Evolutionary conservation across 2,113 vertebrate genomes (phyloP).

Genomic region (Lycaon pictus): DNA sequence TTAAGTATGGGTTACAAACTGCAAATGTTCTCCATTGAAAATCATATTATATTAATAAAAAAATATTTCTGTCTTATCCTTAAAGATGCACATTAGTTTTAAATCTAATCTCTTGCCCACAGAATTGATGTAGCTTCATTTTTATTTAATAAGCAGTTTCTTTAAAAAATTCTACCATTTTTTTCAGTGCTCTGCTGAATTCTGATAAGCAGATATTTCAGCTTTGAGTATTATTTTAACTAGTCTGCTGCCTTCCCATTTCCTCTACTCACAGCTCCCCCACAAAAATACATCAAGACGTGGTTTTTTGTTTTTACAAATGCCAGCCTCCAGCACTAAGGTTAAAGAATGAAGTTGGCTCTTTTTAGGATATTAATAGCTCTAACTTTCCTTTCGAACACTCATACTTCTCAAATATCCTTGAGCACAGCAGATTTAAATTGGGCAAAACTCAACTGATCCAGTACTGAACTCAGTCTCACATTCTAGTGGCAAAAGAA

Average conservation of each 20-base stretch:
- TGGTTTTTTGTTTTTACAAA: not conserved
- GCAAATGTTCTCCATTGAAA: conserved; percentile 7
- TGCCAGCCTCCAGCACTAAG: not conserved
- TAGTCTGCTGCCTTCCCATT: not conserved
- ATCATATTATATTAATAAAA: conserved; percentile 44
- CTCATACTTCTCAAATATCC: not conserved
- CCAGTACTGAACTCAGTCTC: not conserved
- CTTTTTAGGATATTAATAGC: not conserved
- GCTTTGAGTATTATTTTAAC: not conserved
- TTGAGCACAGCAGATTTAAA: conserved; percentile 13
- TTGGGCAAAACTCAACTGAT: not conserved
- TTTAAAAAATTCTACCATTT: conserved; percentile 41
- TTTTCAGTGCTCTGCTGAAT: not conserved
- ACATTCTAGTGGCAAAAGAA: not conserved
- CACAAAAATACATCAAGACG: not conserved
- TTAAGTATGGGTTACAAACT: conserved; percentile 65
- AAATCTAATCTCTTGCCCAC: conserved; percentile 4
- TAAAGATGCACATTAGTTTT: conserved; percentile 43
- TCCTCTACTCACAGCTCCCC: not conserved
- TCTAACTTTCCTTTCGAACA: not conserved
- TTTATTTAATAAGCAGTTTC: conserved; percentile 61
- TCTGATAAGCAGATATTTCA: conserved; percentile 56
- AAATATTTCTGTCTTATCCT: conserved; percentile 52
- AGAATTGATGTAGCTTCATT: conserved; percentile 18
- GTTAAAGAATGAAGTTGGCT: conserved; percentile 22